Percentiles rank a stretch among this genome's conserved stretches.
Conservation (phyloP, 2,888 invertebrate genomes). For the Phyto melanocephala region DNA sequence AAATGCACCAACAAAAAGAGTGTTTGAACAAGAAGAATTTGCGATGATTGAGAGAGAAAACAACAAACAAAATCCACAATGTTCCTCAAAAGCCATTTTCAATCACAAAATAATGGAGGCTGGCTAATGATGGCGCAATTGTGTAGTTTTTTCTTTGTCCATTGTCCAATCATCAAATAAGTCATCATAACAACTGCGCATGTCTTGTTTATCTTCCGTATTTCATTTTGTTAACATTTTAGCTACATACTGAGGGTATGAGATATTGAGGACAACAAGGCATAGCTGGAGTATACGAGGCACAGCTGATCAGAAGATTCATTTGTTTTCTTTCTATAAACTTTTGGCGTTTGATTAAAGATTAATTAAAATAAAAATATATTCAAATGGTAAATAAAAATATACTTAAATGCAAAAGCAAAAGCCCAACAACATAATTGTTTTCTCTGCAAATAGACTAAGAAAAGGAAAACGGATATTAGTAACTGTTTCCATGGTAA, state of each 20-base stretch:
- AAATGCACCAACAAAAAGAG: conserved; percentile 27
- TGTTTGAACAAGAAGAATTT: conserved; percentile 9
- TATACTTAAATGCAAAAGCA: conserved; percentile 61
- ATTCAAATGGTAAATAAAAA: conserved; percentile 31
- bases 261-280: conserved; percentile 8
- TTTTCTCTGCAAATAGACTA: conserved; percentile 64
- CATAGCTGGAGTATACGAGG: conserved; percentile 4
- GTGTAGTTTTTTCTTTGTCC: conserved; percentile 40
- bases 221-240: neutral
- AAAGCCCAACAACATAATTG: conserved; percentile 64
- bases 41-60: conserved; percentile 36
- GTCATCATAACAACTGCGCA: conserved; percentile 36
- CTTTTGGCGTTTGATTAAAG: conserved; percentile 22
- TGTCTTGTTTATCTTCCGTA: conserved; percentile 6
- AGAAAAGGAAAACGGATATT: conserved; percentile 66
- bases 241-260: neutral
- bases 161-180: conserved; percentile 52
- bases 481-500: conserved; percentile 66
- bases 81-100: conserved; percentile 37
- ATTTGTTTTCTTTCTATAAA: conserved; percentile 23
- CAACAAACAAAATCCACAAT: conserved; percentile 48
- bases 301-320: neutral
- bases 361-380: conserved; percentile 18
- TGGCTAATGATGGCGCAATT: conserved; percentile 39
- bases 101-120: conserved; percentile 8